Evolutionary conservation across 2,888 invertebrate genomes (phyloP), one percentile per base, ranked within the genome.

Genomic region (Andrena fulva): DNA sequence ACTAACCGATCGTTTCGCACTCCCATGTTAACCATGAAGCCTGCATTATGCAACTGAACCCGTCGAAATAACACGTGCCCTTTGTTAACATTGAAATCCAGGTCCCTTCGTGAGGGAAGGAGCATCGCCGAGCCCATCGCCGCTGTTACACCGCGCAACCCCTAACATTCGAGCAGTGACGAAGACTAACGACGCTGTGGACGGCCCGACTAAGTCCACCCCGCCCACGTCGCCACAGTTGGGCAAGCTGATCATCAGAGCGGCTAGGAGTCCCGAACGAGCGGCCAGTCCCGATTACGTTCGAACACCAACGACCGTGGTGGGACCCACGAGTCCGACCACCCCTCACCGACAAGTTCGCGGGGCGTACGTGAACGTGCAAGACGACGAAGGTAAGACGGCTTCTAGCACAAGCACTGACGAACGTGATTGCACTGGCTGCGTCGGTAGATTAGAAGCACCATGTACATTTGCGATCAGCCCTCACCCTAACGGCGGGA

Each of bases 331-430:
- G 71, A 93, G 93, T 81, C 94, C 94, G 33, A 94, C 94, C 71
- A 92, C 93, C 93, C 94, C 89, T 90, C 94, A 90, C 91, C 94
- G 91, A 91, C 94, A 92, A 87, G 89, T 93, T 48, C 94, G 95
- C 85, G 96, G 96, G 87, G 96, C 96, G 86, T 96, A 96, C 94
- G 96, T 96, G 93, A 96, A 96, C 95, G 95, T 97, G 92, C 96
- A 96, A 60, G 96, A 96, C 94, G 95, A 95, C 94, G 96, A 96
- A 96, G 96, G 96, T 96, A 96, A 96, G 96, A 87, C 90, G 89
- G 89, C 89, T 81, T 85, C 80, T 78, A 80, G 81, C 70, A 82
- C 86, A 75, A 88, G 85, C 85, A 74, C 80, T 78, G 89, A 90
- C 71, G 84, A 86, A 72, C 85, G 83, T 78, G 91, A 90, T 90